A percentile compares a stretch with the other conserved stretches of the same genome.
phyloP scores from a whole-genome alignment of 2,797 vertebrate genomes.

The Hylomyscus alleni region DNA sequence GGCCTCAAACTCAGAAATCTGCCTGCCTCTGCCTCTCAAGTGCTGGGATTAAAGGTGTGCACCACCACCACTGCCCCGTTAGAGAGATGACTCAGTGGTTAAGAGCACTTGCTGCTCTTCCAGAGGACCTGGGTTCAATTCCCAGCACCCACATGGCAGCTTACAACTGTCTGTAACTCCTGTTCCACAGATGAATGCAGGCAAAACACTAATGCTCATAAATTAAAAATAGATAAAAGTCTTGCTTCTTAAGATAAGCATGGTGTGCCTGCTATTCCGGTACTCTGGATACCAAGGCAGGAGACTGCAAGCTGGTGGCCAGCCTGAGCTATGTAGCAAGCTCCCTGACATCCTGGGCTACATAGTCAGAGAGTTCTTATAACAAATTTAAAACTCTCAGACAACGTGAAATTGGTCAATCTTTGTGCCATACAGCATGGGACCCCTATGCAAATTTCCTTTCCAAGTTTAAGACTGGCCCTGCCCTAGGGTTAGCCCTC shows the following conservation, averaged over 20 bases:
- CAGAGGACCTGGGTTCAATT: too few relatives aligned
- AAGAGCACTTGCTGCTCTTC: too few relatives aligned
- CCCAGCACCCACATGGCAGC: too few relatives aligned
- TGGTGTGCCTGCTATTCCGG: neutral
- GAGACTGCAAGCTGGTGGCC: neutral
- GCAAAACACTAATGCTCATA: too few relatives aligned
- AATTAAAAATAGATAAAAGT: neutral
- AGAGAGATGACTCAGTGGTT: too few relatives aligned
- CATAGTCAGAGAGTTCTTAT: neutral
- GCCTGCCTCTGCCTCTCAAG: too few relatives aligned
- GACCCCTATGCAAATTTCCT: neutral
- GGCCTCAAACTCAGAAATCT: too few relatives aligned
- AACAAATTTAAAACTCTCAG: neutral
- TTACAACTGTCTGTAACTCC: too few relatives aligned
- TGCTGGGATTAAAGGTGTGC: too few relatives aligned
- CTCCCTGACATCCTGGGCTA: neutral
- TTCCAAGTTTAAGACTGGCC: slow-evolving; percentile 38
- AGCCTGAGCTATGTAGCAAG: neutral
- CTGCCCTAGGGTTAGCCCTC: neutral
- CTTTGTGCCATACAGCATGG: neutral
- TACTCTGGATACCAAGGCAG: neutral
- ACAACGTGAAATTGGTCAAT: neutral
- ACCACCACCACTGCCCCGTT: too few relatives aligned
- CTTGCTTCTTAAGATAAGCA: neutral
- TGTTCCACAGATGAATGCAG: too few relatives aligned